A percentile compares a stretch with the other conserved stretches of the same genome.
Conservation (phyloP, 2,888 invertebrate genomes). For the Orthonevra nobilis region DNA sequence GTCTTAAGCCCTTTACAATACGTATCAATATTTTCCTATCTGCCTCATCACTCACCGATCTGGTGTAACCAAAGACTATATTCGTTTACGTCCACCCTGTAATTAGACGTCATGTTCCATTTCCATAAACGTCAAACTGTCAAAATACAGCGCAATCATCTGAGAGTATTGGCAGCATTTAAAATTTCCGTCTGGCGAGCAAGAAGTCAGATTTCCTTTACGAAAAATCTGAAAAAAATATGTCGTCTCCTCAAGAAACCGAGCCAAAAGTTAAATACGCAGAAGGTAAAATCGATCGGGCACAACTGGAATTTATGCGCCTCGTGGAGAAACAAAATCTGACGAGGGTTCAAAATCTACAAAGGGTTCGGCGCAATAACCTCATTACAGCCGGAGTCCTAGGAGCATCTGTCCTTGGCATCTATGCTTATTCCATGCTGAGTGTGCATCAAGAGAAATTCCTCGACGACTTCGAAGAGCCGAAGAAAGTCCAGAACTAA, state of each 20-base stretch:
- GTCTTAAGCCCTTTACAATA: too few species aligned
- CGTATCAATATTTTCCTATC: too few species aligned
- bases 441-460: conserved; percentile 95
- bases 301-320: conserved; percentile 89
- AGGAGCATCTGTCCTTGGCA: conserved; percentile 86
- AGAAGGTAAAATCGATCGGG: conserved; percentile 81
- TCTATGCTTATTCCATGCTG: conserved; percentile 92
- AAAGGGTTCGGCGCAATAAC: conserved; percentile 87
- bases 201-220: too few species aligned
- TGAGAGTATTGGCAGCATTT: too few species aligned
- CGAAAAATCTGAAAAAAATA: too few species aligned
- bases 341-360: conserved; percentile 86
- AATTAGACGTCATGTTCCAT: too few species aligned
- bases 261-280: conserved; percentile 77
- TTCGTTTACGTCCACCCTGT: too few species aligned
- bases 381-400: conserved; percentile 84
- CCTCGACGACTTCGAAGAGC: conserved; percentile 95
- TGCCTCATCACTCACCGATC: too few species aligned
- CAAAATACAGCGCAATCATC: too few species aligned
- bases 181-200: too few species aligned
- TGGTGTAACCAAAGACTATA: too few species aligned
- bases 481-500: conserved; percentile 81
- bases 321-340: conserved; percentile 88
- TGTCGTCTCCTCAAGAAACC: conserved; percentile 75
- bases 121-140: too few species aligned